Evolutionary conservation across 1,140 invertebrate genomes (phyloP).

Genomic region (Drosophila setifemur): DNA sequence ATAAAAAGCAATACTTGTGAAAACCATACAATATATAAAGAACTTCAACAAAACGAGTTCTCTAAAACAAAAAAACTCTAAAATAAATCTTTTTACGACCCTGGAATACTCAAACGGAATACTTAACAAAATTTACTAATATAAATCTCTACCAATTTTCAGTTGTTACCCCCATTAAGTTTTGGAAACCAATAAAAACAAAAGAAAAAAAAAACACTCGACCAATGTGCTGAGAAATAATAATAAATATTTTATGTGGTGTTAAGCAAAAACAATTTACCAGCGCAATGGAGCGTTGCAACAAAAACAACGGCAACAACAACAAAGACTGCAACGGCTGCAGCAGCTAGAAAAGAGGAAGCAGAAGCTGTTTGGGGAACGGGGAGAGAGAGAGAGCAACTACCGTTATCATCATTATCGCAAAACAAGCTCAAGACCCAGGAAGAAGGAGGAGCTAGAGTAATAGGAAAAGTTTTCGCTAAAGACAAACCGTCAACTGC

Average conservation of each 20-base stretch:
- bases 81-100: not conserved
- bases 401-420: conserved; percentile 7
- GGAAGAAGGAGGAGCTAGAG: not conserved
- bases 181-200: not conserved
- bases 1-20: not conserved
- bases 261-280: conserved; percentile 19
- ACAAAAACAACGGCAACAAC: conserved; percentile 34
- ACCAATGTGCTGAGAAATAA: conserved; percentile 15
- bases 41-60: not conserved
- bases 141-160: not conserved
- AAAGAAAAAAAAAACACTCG: not conserved
- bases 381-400: conserved; percentile 22
- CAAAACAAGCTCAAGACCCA: not conserved
- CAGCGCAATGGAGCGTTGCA: conserved; percentile 55
- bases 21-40: not conserved
- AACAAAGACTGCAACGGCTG: conserved; percentile 2
- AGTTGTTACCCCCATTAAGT: not conserved
- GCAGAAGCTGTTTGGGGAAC: not conserved
- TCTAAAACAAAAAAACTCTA: not conserved
- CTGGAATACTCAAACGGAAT: no score
- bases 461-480: conserved; percentile 29
- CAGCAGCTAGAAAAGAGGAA: conserved; percentile 17
- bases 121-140: not conserved
- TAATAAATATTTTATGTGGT: conserved; percentile 14
- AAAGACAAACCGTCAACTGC: conserved; percentile 40